These are phyloP conservation scores for Mechanitis messenoides DNA, from an alignment of 2,888 invertebrate species.

Conservation along the genomic window DNA sequence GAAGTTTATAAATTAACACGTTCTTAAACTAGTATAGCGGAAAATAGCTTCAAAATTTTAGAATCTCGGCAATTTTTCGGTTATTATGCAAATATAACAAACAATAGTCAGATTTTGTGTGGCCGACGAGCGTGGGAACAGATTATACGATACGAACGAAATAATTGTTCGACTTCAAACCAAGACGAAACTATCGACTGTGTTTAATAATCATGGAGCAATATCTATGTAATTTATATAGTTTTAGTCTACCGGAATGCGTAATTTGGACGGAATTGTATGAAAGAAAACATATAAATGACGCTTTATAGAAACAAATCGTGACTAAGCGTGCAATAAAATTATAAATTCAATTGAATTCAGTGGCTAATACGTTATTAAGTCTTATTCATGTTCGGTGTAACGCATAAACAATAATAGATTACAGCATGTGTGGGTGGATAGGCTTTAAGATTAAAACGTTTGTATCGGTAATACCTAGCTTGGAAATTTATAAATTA, in stretches of 20 bases:
- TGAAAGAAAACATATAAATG: slow-evolving; percentile 33
- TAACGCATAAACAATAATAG: slow-evolving; percentile 37
- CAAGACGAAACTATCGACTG: slow-evolving; percentile 5
- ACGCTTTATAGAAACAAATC: slow-evolving; percentile 53
- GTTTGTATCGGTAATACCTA: slow-evolving; percentile 24
- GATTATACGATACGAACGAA: slow-evolving; percentile 10
- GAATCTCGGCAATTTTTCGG: slow-evolving; percentile 21
- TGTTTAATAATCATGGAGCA: slow-evolving; percentile 53
- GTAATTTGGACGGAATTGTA: slow-evolving; percentile 30
- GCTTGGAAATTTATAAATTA: slow-evolving; percentile 21
- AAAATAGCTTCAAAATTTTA: slow-evolving; percentile 15
- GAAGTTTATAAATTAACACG: slow-evolving; percentile 12
- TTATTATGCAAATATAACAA: slow-evolving; percentile 18
- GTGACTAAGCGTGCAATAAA: slow-evolving; percentile 60
- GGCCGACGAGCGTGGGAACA: slow-evolving; percentile 19
- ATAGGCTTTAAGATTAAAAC: slow-evolving; percentile 27
- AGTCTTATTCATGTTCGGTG: slow-evolving; percentile 47
- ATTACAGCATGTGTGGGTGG: slow-evolving; percentile 33
- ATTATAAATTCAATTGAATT: slow-evolving; percentile 50
- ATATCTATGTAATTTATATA: slow-evolving; percentile 50
- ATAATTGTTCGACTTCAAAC: slow-evolving; percentile 5
- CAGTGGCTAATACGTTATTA: slow-evolving; percentile 55
- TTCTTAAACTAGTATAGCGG: slow-evolving; percentile 8
- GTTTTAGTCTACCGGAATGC: slow-evolving; percentile 49
- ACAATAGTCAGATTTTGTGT: slow-evolving; percentile 6